A percentile compares a stretch with the other conserved stretches of the same genome.
Evolutionary conservation across 23 tunicate species (phyloP).

Genomic region (Trididemnum miniatum): DNA sequence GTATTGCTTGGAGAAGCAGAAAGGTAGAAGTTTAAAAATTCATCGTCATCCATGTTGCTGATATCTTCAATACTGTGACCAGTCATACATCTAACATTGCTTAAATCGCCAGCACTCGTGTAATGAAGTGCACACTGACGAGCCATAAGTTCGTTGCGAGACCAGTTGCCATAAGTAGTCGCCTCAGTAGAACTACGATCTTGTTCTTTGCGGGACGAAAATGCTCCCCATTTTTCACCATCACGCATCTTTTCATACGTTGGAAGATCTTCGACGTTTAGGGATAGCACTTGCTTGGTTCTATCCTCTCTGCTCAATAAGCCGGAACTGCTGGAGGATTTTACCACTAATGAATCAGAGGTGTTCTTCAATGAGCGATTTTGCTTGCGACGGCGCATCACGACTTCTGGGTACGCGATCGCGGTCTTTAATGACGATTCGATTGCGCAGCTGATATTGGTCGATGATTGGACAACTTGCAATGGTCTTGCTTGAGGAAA

Average conservation of each 20-base stretch:
- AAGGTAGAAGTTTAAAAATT: conserved; percentile 47
- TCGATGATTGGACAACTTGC: neutral
- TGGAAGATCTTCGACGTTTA: conserved; percentile 82
- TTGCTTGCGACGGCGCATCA: conserved; percentile 61
- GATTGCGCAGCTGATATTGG: neutral
- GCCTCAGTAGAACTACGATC: neutral
- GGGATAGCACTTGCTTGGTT: conserved; percentile 62
- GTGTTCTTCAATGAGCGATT: conserved; percentile 27
- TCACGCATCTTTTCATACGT: conserved; percentile 61
- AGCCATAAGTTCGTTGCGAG: conserved; percentile 29
- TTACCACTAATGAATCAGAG: neutral
- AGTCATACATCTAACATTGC: conserved; percentile 25
- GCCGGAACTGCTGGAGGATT: conserved; percentile 30
- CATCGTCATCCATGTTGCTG: conserved; percentile 74
- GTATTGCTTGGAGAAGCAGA: conserved; percentile 23
- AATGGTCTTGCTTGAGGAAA: neutral
- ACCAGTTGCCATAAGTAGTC: neutral
- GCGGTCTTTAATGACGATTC: conserved; percentile 73
- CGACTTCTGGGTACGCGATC: conserved; percentile 75
- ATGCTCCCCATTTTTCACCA: conserved; percentile 20
- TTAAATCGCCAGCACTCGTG: conserved; percentile 58
- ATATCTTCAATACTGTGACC: conserved; percentile 44
- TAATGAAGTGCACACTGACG: conserved; percentile 34
- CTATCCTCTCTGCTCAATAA: conserved; percentile 35
- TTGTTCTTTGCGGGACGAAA: neutral